Evolutionary conservation across 2,888 invertebrate genomes (phyloP).

Genomic region (Pycnomerus fuliginosus): DNA sequence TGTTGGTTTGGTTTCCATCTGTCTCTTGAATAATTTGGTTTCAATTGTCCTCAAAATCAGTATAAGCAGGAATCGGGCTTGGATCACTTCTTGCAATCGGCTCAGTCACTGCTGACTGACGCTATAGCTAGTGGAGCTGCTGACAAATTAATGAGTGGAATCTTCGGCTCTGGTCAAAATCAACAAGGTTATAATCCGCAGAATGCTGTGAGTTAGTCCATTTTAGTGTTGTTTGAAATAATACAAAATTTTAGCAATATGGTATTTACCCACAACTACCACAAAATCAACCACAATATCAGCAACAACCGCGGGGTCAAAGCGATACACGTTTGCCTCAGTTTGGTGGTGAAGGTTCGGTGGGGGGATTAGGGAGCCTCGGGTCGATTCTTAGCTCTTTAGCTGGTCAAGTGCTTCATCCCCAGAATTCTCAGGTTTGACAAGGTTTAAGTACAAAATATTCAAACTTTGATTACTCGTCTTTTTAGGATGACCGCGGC

Average conservation of each 20-base stretch:
- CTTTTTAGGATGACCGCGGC: constrained; percentile 17
- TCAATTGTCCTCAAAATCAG: neutral
- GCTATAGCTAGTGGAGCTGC: constrained; percentile 51
- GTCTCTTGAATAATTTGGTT: too few species aligned
- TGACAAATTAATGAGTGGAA: constrained; percentile 44
- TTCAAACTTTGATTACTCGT: constrained; percentile 4
- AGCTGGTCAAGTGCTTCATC: constrained; percentile 40
- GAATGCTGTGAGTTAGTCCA: constrained; percentile 38
- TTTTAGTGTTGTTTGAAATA: neutral
- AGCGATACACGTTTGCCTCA: constrained; percentile 26
- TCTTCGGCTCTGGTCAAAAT: constrained; percentile 32
- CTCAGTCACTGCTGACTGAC: constrained; percentile 50
- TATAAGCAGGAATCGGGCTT: constrained; percentile 35
- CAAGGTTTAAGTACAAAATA: neutral
- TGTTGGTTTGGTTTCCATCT: too few species aligned
- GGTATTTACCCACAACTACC: constrained; percentile 38
- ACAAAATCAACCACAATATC: constrained; percentile 29
- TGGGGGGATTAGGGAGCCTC: constrained; percentile 48
- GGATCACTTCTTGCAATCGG: constrained; percentile 48
- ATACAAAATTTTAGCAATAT: constrained; percentile 34
- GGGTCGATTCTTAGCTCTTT: constrained; percentile 44
- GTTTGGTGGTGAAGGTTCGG: constrained; percentile 39
- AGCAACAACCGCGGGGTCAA: constrained; percentile 24
- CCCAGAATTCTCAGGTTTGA: constrained; percentile 23
- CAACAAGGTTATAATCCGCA: constrained; percentile 40